Conservation (phyloP, 2,888 invertebrate genomes). For the Drosophila prostipennis region DNA sequence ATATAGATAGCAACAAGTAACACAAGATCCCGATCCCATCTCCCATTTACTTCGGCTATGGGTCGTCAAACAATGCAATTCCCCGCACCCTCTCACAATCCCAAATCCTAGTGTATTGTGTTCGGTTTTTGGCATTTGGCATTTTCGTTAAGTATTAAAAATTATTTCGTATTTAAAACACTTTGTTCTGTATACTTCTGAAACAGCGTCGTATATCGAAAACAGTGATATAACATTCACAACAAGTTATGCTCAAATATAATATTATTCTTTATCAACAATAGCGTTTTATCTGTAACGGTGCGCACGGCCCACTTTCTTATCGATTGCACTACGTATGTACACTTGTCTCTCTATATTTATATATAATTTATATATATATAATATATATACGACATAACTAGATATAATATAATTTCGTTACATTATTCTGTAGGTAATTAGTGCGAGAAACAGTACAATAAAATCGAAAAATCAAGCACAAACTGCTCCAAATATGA, state of each 20-base stretch:
- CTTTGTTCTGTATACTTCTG: constrained; percentile 30
- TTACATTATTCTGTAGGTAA: constrained; percentile 61
- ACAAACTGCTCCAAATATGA: constrained; percentile 61
- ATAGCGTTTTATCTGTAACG: constrained; percentile 12
- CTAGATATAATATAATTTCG: constrained; percentile 48
- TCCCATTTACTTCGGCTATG: constrained; percentile 29
- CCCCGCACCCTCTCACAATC: constrained; percentile 9
- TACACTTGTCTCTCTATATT: constrained; percentile 15
- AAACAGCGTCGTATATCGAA: constrained; percentile 57
- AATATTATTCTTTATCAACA: constrained; percentile 28
- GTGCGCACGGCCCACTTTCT: constrained; percentile 7
- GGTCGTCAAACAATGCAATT: constrained; percentile 50
- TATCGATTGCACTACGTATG: constrained; percentile 20
- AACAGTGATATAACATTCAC: constrained; percentile 77
- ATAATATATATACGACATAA: constrained; percentile 49
- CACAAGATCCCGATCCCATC: constrained; percentile 54
- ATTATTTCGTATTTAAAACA: constrained; percentile 44
- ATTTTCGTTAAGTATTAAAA: constrained; percentile 35
- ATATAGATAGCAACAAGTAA: constrained; percentile 77
- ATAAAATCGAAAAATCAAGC: constrained; percentile 72
- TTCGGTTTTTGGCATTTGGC: constrained; percentile 26
- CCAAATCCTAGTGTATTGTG: constrained; percentile 16
- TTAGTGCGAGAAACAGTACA: constrained; percentile 77
- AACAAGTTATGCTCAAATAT: constrained; percentile 58
- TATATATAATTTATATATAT: constrained; percentile 42